Evolutionary conservation across 2,797 vertebrate species (phyloP).

Genomic region (Epinephelus malabaricus): DNA sequence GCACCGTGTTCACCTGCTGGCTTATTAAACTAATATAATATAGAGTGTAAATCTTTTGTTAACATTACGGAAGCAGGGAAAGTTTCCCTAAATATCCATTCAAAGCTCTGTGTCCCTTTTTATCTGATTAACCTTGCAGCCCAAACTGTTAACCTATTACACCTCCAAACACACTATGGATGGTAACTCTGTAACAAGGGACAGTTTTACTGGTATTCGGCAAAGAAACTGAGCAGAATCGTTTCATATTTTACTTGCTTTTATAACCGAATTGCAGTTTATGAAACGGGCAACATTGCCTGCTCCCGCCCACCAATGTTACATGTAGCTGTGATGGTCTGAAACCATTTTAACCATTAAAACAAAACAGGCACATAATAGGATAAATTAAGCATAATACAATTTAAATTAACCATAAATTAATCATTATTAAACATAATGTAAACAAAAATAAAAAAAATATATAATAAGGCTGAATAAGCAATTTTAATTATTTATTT

Average conservation of each 20-base stretch:
- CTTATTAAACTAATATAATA: background rate
- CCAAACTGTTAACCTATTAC: background rate
- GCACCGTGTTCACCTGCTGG: accelerated
- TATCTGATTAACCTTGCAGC: background rate
- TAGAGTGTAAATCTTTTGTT: too few species aligned
- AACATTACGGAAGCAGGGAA: too few species aligned
- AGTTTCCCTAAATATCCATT: background rate
- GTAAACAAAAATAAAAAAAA: too few species aligned
- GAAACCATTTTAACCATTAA: too few species aligned
- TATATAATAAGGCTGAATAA: too few species aligned
- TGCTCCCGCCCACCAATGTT: background rate
- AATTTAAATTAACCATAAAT: too few species aligned
- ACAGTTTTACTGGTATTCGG: background rate
- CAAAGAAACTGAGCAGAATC: background rate
- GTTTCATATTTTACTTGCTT: background rate
- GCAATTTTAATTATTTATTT: too few species aligned
- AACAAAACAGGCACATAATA: too few species aligned
- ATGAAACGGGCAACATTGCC: background rate
- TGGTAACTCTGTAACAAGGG: accelerated
- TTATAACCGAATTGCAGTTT: background rate
- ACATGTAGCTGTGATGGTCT: too few species aligned
- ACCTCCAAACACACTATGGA: background rate
- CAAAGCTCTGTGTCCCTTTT: too few species aligned
- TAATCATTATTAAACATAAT: too few species aligned
- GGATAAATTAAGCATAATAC: too few species aligned